Percentiles rank a stretch among this genome's conserved stretches.
These are phyloP conservation scores for Rhombomys opimus DNA, from an alignment of 2,113 vertebrate species.

Conservation along the genomic window DNA sequence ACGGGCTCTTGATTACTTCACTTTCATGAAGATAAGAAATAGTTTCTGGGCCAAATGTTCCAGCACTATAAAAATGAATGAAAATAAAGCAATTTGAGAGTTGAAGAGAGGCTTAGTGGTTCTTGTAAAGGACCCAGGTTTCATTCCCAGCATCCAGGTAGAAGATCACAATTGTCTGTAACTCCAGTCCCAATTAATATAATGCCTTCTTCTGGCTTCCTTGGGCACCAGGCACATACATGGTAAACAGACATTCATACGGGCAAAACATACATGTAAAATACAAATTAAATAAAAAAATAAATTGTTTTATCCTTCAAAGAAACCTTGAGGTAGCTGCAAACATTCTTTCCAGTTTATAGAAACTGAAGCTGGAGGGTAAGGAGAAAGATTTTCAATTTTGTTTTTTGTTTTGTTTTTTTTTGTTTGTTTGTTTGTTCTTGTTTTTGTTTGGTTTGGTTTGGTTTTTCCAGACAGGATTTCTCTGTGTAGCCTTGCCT, in stretches of 20 bases:
- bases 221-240: not conserved
- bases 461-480: too few species aligned
- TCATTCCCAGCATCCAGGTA: not conserved
- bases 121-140: not conserved
- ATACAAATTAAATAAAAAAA: not conserved
- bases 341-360: constrained; percentile 21
- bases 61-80: not conserved
- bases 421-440: too few species aligned
- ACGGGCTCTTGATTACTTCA: constrained; percentile 50
- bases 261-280: not conserved
- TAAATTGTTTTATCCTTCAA: constrained; percentile 17
- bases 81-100: not conserved
- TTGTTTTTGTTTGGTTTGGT: too few species aligned
- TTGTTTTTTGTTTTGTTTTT: too few species aligned
- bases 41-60: constrained; percentile 51
- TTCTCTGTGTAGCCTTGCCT: too few species aligned
- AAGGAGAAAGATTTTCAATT: constrained; percentile 8
- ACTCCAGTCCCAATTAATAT: not conserved
- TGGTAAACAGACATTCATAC: not conserved
- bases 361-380: constrained; percentile 5
- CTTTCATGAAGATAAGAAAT: constrained; percentile 41
- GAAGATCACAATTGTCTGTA: not conserved
- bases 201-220: not conserved
- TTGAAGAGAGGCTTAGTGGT: not conserved
- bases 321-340: not conserved